Percentiles rank a stretch among this genome's conserved stretches.
Conservation (phyloP, 2,888 invertebrate genomes). For the Oxyteleia sp. region DNA sequence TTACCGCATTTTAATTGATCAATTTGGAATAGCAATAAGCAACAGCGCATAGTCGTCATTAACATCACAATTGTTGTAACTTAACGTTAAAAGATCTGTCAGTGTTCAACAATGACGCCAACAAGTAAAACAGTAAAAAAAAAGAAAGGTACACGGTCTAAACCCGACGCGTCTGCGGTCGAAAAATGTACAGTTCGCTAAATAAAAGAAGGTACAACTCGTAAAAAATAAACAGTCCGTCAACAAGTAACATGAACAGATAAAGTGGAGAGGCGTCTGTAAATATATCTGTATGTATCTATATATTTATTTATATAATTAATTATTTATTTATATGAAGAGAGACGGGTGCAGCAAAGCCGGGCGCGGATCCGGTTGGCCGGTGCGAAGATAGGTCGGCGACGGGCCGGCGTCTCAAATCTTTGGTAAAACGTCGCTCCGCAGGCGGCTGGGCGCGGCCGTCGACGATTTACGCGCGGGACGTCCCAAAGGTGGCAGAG, state of each 20-base stretch:
- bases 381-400: constrained; percentile 66
- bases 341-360: constrained; percentile 54
- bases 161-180: constrained; percentile 12
- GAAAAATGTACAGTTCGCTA: constrained; percentile 36
- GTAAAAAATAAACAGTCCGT: constrained; percentile 61
- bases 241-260: constrained; percentile 50
- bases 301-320: background rate
- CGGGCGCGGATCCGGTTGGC: constrained; percentile 34
- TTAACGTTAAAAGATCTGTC: background rate
- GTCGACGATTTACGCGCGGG: constrained; percentile 24
- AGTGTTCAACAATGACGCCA: background rate
- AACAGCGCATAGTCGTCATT: too few relatives aligned
- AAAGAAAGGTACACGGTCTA: background rate
- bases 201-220: constrained; percentile 42
- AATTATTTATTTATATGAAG: background rate
- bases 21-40: too few relatives aligned
- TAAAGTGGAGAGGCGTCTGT: background rate
- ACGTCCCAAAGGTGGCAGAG: constrained; percentile 41
- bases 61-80: too few relatives aligned
- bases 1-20: too few relatives aligned
- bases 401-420: constrained; percentile 63
- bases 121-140: constrained; percentile 11
- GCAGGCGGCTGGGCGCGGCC: constrained; percentile 9
- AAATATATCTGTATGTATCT: background rate
- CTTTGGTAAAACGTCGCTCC: constrained; percentile 67